phyloP scores from a whole-genome alignment of 2,888 invertebrate species.

The Pandemis corylana region DNA sequence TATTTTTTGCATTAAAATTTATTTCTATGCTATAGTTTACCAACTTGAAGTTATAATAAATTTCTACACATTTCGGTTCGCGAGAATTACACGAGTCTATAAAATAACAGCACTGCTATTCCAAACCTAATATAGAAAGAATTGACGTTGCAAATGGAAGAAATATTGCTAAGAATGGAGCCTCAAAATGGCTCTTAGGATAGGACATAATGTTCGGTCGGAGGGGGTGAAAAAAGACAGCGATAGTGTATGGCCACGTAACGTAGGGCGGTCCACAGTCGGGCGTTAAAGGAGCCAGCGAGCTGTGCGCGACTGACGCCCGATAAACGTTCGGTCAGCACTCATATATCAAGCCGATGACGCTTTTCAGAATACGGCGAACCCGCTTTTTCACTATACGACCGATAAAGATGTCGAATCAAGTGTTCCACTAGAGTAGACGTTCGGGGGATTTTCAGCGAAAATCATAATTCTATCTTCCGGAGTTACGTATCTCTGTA shows the following conservation, averaged over 20 bases:
- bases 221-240: constrained; percentile 68
- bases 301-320: constrained; percentile 69
- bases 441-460: constrained; percentile 48
- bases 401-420: constrained; percentile 67
- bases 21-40: not conserved
- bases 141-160: constrained; percentile 70
- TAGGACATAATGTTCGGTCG: constrained; percentile 65
- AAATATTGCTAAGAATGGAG: constrained; percentile 69
- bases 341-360: constrained; percentile 73
- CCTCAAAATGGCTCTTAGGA: constrained; percentile 65
- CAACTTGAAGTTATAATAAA: not conserved
- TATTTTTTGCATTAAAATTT: no score
- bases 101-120: constrained; percentile 46
- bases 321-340: constrained; percentile 78
- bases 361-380: constrained; percentile 62
- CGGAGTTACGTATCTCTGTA: constrained; percentile 10
- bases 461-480: constrained; percentile 43
- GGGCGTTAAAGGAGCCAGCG: constrained; percentile 63
- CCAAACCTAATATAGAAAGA: constrained; percentile 59
- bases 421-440: constrained; percentile 60
- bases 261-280: constrained; percentile 53
- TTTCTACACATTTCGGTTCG: not conserved
- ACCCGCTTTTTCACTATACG: constrained; percentile 60
- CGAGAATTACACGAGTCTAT: constrained; percentile 15
- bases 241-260: constrained; percentile 62